These are phyloP conservation scores for Notodonta dromedarius DNA, from an alignment of 2,888 invertebrate species.

Conservation along the genomic window DNA sequence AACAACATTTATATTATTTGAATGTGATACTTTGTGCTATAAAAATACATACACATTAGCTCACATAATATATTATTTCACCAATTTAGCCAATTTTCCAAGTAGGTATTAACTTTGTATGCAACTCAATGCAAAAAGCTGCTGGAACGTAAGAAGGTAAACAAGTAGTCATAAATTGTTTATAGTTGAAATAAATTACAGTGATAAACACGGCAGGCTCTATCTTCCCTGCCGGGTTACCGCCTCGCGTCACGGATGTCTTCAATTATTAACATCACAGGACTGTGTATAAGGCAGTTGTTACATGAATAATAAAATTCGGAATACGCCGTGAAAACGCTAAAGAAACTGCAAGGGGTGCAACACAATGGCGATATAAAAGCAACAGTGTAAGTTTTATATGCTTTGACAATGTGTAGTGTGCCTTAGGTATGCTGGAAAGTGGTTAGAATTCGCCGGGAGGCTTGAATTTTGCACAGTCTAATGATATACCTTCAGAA, in stretches of 20 bases:
- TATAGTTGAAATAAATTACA: slow-evolving; percentile 25
- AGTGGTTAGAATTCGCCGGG: slow-evolving; percentile 44
- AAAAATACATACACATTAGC: background rate
- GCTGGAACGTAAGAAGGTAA: background rate
- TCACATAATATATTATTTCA: too few relatives aligned
- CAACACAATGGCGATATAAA: slow-evolving; percentile 78
- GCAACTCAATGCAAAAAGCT: background rate
- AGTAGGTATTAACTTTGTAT: background rate
- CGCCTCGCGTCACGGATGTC: slow-evolving; percentile 64
- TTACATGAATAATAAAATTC: slow-evolving; percentile 79
- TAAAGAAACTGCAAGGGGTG: slow-evolving; percentile 73
- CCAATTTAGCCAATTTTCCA: too few relatives aligned
- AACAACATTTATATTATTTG: slow-evolving; percentile 26
- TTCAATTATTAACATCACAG: slow-evolving; percentile 79
- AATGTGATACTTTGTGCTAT: background rate
- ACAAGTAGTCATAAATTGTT: slow-evolving; percentile 18
- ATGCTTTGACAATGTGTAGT: slow-evolving; percentile 79
- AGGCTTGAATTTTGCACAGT: background rate
- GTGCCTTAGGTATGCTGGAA: slow-evolving; percentile 56
- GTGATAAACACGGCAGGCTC: slow-evolving; percentile 40
- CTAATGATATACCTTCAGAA: background rate
- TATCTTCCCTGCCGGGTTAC: slow-evolving; percentile 46
- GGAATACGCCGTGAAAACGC: slow-evolving; percentile 74
- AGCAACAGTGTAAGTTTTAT: slow-evolving; percentile 78
- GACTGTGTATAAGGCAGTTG: slow-evolving; percentile 71